A percentile compares a stretch with the other conserved stretches of the same genome.
phyloP scores from a whole-genome alignment of 2,797 vertebrate genomes.

The Microcaecilia unicolor region DNA sequence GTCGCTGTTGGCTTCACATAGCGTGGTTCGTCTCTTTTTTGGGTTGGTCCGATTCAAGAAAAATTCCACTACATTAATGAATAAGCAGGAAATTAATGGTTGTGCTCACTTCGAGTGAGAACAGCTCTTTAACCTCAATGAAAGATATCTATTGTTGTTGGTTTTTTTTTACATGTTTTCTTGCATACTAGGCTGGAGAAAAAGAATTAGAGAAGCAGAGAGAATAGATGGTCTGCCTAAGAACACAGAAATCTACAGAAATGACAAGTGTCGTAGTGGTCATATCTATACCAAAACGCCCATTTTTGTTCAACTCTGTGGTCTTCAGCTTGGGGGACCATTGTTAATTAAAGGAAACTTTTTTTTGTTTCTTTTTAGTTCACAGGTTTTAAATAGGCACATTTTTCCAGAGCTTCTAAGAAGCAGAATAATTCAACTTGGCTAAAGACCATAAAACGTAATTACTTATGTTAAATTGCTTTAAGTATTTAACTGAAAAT shows the following conservation, averaged over 20 bases:
- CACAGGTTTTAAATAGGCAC: conserved; percentile 27
- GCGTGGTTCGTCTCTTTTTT: no score
- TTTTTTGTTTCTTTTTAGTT: no score
- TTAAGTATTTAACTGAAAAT: conserved; percentile 44
- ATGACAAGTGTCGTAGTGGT: background rate
- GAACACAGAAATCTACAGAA: no score
- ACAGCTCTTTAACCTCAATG: no score
- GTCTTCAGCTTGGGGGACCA: background rate
- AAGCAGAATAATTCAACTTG: conserved; percentile 40
- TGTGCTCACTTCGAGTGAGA: no score
- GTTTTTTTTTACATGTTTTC: no score
- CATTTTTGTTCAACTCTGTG: conserved; percentile 9
- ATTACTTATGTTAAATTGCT: conserved; percentile 37
- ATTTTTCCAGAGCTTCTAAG: conserved; percentile 33
- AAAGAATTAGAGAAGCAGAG: accelerated
- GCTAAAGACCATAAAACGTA: conserved; percentile 37
- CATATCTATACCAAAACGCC: background rate
- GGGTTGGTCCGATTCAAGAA: no score
- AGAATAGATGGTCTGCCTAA: no score
- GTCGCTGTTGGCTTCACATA: no score
- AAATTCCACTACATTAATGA: no score
- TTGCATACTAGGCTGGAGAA: background rate
- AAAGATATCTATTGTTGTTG: no score
- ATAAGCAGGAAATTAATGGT: no score
- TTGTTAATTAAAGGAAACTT: background rate